These are phyloP conservation scores for Lasioglossum oenotherae DNA, from an alignment of 2,888 invertebrate genomes.

Conservation along the genomic window DNA sequence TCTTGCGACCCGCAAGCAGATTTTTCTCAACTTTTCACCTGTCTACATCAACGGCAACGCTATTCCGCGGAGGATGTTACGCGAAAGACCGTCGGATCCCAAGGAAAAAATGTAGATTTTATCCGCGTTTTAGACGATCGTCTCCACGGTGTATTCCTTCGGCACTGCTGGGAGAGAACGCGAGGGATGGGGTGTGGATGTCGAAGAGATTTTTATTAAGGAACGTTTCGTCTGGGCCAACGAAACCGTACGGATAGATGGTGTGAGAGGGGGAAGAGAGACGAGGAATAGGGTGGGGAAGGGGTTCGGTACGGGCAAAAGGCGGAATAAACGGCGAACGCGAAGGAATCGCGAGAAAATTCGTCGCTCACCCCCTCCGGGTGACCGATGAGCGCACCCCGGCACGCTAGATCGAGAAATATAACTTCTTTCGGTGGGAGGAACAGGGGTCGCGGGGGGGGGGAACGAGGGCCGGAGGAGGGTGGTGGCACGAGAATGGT, in stretches of 20 bases:
- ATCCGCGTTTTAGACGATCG: background rate
- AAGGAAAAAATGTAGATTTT: background rate
- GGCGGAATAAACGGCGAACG: conserved; percentile 34
- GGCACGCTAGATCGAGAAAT: conserved; percentile 68
- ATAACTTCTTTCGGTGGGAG: conserved; percentile 66
- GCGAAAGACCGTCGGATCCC: background rate
- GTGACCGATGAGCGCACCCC: conserved; percentile 50
- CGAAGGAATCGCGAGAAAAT: conserved; percentile 55
- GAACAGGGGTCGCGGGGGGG: background rate
- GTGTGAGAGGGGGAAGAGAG: background rate
- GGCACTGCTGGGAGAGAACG: background rate
- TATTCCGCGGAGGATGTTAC: background rate
- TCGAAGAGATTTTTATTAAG: conserved; percentile 15
- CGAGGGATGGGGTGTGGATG: background rate
- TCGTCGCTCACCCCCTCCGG: conserved; percentile 24
- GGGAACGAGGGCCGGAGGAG: background rate
- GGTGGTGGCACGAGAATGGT: conserved; percentile 7
- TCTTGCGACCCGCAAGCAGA: background rate
- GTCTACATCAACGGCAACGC: background rate
- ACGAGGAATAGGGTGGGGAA: background rate
- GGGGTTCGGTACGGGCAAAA: background rate
- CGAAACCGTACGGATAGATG: background rate
- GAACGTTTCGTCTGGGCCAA: background rate
- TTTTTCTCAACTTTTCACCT: background rate
- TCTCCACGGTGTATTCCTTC: background rate